phyloP scores from a whole-genome alignment of 2,888 invertebrate species.

The Cryptus viduatorius region DNA sequence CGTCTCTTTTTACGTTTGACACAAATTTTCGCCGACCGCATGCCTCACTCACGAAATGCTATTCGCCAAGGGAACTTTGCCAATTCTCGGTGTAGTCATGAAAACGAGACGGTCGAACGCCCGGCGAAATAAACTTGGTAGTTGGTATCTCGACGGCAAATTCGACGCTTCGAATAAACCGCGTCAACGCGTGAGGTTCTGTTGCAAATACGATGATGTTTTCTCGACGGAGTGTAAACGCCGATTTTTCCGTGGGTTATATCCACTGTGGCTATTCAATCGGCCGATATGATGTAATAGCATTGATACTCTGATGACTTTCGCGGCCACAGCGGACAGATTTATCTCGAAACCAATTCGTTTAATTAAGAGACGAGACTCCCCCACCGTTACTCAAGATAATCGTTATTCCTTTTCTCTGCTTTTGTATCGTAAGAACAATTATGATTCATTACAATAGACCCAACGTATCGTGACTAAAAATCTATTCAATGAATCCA shows the following conservation, averaged over 20 bases:
- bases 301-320: background rate
- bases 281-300: background rate
- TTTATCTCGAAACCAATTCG: background rate
- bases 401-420: background rate
- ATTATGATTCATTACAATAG: background rate
- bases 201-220: background rate
- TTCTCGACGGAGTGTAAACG: background rate
- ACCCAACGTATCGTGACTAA: background rate
- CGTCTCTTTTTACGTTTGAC: background rate
- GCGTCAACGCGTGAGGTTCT: background rate
- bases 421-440: background rate
- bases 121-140: background rate
- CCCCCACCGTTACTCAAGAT: background rate
- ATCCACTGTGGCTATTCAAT: background rate
- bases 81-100: background rate
- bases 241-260: background rate
- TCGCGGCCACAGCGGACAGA: background rate
- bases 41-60: background rate
- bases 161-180: background rate
- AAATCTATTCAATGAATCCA: background rate
- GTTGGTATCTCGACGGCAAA: constrained; percentile 3
- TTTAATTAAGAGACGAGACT: background rate
- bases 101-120: constrained; percentile 4
- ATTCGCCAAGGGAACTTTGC: constrained; percentile 10
- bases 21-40: background rate